These are phyloP conservation scores for Crotalus horridus DNA, from an alignment of 2,113 vertebrate species.

Conservation along the genomic window DNA sequence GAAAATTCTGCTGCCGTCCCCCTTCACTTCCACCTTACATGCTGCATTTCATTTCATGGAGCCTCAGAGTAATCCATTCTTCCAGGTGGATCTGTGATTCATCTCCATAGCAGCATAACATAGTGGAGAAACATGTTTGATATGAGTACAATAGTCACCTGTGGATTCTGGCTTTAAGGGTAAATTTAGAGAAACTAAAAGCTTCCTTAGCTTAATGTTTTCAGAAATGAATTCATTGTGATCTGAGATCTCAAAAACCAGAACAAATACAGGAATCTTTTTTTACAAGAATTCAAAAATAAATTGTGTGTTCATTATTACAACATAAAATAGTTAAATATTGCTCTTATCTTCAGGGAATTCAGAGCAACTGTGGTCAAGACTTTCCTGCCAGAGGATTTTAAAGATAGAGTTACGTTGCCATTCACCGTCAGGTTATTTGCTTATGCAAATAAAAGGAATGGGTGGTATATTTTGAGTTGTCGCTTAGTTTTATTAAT, in stretches of 20 bases:
- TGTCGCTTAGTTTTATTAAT: not conserved
- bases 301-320: too few species aligned
- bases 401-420: not conserved
- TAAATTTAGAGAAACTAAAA: not conserved
- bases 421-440: not conserved
- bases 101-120: too few species aligned
- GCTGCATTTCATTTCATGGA: too few species aligned
- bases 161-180: not conserved
- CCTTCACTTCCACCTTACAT: too few species aligned
- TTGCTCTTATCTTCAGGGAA: too few species aligned
- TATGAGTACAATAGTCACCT: too few species aligned
- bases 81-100: too few species aligned
- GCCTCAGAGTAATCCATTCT: too few species aligned
- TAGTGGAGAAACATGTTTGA: too few species aligned
- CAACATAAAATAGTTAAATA: too few species aligned
- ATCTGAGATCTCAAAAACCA: not conserved
- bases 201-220: not conserved
- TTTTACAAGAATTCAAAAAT: not conserved
- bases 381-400: not conserved
- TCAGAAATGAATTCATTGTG: not conserved
- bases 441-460: not conserved
- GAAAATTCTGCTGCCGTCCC: too few species aligned
- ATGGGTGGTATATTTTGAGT: not conserved
- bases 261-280: not conserved
- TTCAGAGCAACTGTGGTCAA: too few species aligned